Evolutionary conservation across 2,888 invertebrate species (phyloP).

Genomic region (Gymnosoma rotundatum): DNA sequence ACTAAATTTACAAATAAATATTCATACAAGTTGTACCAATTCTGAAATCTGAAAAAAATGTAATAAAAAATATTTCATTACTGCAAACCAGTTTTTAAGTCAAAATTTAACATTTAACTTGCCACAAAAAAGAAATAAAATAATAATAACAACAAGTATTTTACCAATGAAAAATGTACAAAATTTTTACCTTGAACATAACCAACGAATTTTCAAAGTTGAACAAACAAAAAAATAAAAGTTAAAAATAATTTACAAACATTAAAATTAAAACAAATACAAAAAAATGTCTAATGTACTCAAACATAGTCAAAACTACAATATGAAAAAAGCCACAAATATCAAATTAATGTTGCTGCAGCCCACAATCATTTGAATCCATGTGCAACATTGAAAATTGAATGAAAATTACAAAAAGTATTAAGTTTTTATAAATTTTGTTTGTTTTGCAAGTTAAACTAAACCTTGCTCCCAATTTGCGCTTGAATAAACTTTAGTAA

Average conservation of each 20-base stretch:
- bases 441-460: conserved; percentile 56
- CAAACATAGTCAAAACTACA: conserved; percentile 17
- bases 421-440: conserved; percentile 58
- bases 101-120: conserved; percentile 31
- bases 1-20: conserved; percentile 15
- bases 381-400: conserved; percentile 68
- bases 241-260: conserved; percentile 48
- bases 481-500: conserved; percentile 73
- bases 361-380: conserved; percentile 70
- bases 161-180: conserved; percentile 59
- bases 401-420: conserved; percentile 65
- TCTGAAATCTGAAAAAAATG: conserved; percentile 33
- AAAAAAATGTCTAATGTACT: conserved; percentile 30
- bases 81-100: conserved; percentile 58
- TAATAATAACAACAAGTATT: conserved; percentile 25
- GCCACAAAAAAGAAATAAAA: conserved; percentile 41
- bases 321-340: conserved; percentile 59
- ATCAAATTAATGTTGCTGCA: conserved; percentile 67
- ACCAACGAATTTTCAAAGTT: conserved; percentile 71
- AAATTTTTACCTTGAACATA: conserved; percentile 69
- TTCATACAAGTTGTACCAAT: conserved; percentile 40
- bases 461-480: conserved; percentile 75
- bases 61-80: conserved; percentile 14
- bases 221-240: conserved; percentile 48
- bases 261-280: conserved; percentile 26